Conservation (phyloP, 2,888 invertebrate species). For the Mechanitis mazaeus region DNA sequence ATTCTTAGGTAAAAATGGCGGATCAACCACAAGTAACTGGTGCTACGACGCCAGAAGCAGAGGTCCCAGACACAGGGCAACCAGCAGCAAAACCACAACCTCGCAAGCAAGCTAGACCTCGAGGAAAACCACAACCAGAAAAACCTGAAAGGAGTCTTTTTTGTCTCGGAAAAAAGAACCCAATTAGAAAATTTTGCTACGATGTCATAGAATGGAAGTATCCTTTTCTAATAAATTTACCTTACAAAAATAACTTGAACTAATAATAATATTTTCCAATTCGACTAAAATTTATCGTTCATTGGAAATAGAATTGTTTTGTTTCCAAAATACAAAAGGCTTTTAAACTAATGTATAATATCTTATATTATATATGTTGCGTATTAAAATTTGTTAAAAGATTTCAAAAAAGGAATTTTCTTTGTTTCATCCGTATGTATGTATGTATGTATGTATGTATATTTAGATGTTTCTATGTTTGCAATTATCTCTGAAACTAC, state of each 20-base stretch:
- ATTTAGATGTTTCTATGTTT: too few species aligned
- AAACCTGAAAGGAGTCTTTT: slow-evolving; percentile 93
- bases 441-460: too few species aligned
- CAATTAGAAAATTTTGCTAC: slow-evolving; percentile 95
- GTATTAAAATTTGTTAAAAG: too few species aligned
- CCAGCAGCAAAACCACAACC: slow-evolving; percentile 65
- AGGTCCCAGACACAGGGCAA: slow-evolving; percentile 47
- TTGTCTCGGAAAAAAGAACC: slow-evolving; percentile 94
- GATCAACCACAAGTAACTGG: slow-evolving; percentile 52
- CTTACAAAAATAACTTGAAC: background rate
- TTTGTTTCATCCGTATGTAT: too few species aligned
- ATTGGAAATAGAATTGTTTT: too few species aligned
- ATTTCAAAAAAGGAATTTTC: too few species aligned
- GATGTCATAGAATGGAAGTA: slow-evolving; percentile 99
- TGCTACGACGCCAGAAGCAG: slow-evolving; percentile 54
- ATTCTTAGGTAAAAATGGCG: slow-evolving; percentile 58
- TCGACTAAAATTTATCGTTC: too few species aligned
- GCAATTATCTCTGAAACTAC: too few species aligned
- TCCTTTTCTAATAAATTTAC: slow-evolving; percentile 81
- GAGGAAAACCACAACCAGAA: slow-evolving; percentile 90
- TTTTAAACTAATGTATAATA: too few species aligned
- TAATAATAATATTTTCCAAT: slow-evolving; percentile 11
- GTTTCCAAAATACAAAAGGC: too few species aligned
- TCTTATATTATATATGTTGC: too few species aligned
- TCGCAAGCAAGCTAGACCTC: slow-evolving; percentile 78